Evolutionary conservation across 2,888 invertebrate species (phyloP), one percentile per base, ranked within the genome.

Genomic region (Gymnosoma rotundatum): DNA sequence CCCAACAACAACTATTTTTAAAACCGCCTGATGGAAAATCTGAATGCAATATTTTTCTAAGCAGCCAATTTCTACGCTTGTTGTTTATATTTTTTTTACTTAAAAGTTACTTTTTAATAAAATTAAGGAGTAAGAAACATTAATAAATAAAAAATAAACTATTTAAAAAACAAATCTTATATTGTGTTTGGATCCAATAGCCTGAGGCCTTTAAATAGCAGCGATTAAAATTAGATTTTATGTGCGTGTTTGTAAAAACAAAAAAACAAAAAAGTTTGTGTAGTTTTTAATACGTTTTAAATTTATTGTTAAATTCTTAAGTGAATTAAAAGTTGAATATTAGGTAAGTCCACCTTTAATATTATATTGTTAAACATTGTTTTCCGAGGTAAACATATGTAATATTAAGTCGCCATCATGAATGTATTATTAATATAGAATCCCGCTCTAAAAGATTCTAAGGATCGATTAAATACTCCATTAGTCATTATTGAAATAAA

Each of bases 141-240:
- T 32, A 32, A 32, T 32, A 32, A 32, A 32, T 7, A 32, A 7
- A 32, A 32, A 32, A 7, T 32, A 20, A 52, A 20, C 6, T 9
- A 52, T 18, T 6, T 54, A 38, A 45, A 7, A 61, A 50, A 38
- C 52, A 14, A 61, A 61, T 50, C 32, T 61, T 42, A 61, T 5
- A 73, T 50, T 52, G 61, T 25, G 73, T 61, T 73, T 73, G 61
- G 50, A 73, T 61, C 61, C 61, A 73, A 50, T 61, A 73, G 73
- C 73, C 73, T 42, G 73, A 73, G 73, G 73, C 73, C 73, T 73
- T 73, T 61, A 73, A 61, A 61, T 61, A 52, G 21, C 73, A 73
- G 73, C 73, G 73, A 73, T 73, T 73, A 50, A 70, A 58, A 45
- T 70, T 36, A 58, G 45, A 6, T 50, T 72, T 61, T 61, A 61